Evolutionary conservation across 2,797 vertebrate genomes (phyloP).

Genomic region (Manis javanica): DNA sequence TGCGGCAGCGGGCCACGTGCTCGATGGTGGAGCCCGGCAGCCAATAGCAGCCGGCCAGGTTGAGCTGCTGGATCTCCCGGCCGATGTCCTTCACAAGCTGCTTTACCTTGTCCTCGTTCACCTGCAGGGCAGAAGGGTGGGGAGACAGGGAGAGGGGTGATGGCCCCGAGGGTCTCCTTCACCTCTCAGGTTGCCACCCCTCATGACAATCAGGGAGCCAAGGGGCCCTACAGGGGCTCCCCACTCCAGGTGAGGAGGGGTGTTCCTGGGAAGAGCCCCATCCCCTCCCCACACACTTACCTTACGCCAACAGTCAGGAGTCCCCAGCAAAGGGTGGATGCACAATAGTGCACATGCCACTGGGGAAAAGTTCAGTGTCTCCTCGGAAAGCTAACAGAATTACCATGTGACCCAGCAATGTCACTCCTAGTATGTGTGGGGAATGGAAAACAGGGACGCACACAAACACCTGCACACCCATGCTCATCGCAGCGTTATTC

Average conservation of each 20-base stretch:
- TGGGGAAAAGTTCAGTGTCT: not conserved
- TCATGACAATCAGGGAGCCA: fast-evolving
- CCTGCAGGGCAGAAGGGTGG: slow-evolving; percentile 84
- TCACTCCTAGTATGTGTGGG: not conserved
- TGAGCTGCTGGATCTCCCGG: slow-evolving; percentile 92
- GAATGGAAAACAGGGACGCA: not conserved
- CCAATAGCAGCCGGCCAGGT: slow-evolving; percentile 97
- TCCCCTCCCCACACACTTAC: not conserved
- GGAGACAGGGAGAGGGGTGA: not conserved
- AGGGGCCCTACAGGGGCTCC: not conserved
- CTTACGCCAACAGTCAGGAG: not conserved
- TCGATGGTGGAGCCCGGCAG: slow-evolving; percentile 91
- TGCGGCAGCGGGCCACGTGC: slow-evolving; percentile 90
- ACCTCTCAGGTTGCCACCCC: fast-evolving
- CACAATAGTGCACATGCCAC: not conserved
- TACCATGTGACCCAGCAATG: fast-evolving
- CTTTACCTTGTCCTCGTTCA: slow-evolving; percentile 90
- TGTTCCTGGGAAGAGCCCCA: fast-evolving
- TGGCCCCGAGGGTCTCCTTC: not conserved
- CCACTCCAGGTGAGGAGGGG: fast-evolving
- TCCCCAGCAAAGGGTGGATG: fast-evolving
- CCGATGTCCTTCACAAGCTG: slow-evolving; percentile 90
- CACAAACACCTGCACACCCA: too few species aligned
- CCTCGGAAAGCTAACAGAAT: not conserved
- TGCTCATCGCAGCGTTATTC: not conserved